Conservation (phyloP, 1,140 invertebrate species). For the Scaptomyza graminum region DNA sequence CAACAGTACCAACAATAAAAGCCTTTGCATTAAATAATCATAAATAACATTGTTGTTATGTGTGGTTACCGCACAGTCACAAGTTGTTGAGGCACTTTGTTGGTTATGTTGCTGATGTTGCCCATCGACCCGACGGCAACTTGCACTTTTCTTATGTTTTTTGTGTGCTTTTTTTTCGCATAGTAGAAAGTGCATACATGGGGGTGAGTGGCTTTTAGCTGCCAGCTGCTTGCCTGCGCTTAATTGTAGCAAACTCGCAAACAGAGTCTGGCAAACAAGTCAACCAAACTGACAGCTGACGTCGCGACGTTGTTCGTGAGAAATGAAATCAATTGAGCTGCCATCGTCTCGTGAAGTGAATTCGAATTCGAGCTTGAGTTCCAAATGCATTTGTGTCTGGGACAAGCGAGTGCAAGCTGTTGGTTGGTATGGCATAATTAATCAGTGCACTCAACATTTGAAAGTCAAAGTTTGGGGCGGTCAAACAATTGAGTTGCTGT, state of each 20-base stretch:
- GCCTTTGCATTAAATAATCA: constrained; percentile 74
- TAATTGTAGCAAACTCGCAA: constrained; percentile 38
- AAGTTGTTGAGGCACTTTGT: constrained; percentile 12
- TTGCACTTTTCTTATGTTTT: constrained; percentile 61
- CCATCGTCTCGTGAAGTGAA: constrained; percentile 16
- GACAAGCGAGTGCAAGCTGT: neutral
- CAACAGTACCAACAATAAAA: constrained; percentile 28
- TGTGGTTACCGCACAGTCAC: constrained; percentile 42
- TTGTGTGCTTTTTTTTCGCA: constrained; percentile 33
- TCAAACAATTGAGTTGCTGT: constrained; percentile 58
- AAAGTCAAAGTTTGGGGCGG: constrained; percentile 66
- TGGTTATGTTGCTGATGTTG: constrained; percentile 16
- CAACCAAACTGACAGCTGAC: constrained; percentile 39
- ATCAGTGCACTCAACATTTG: constrained; percentile 63
- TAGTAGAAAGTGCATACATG: constrained; percentile 63
- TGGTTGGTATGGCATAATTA: constrained; percentile 50
- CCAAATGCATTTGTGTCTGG: constrained; percentile 22
- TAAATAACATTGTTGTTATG: constrained; percentile 60
- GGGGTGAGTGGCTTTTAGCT: constrained; percentile 13
- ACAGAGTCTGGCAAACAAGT: constrained; percentile 14
- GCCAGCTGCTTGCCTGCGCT: constrained; percentile 16
- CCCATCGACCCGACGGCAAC: constrained; percentile 43
- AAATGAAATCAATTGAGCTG: constrained; percentile 76
- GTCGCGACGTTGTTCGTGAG: constrained; percentile 53
- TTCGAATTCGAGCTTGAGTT: constrained; percentile 3